Base-by-base conservation (phyloP, 1,140 invertebrate species). In the Cylas formicarius region DNA sequence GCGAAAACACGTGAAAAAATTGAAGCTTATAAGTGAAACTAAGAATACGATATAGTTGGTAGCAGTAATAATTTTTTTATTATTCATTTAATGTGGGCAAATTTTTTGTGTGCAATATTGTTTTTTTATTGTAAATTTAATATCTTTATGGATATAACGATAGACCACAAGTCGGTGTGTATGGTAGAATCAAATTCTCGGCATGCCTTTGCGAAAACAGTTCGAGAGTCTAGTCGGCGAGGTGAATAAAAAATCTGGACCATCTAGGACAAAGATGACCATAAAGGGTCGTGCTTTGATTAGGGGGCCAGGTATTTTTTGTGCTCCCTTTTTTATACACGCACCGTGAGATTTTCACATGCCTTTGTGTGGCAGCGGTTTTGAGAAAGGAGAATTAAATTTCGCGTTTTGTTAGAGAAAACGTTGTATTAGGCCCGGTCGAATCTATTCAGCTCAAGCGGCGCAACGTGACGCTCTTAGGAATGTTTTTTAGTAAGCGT, bases 221-320 rank as follows among this genome's bases (percentile, higher is more conserved):
- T n/a, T n/a, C n/a, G n/a, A n/a, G n/a, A n/a, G n/a, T n/a, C n/a
- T n/a, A n/a, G n/a, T n/a, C n/a, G n/a, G n/a, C n/a, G n/a, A n/a
- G n/a, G n/a, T n/a, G 40, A 42, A 31, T 31, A 46, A 46, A 46
- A 46, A 40, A 45, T 45, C 43, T 45, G 33, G 43, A 45, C 43
- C 34, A 18, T 36, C 42, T 44, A 21, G 36, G 27, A 39, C 27
- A 39, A 46, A 27, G 36, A 32, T 46, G 44, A 46, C 44, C 44
- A 37, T 46, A 46, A 46, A 46, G 44, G 34, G 40, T 31, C 27
- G 9, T n/a, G 27, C n/a, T 40, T 32, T 44, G 42, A 44, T 44
- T 36, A 19, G n/a, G n/a, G 26, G 22, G 42, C 23, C 44, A 46
- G 44, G 44, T 46, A 46, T 46, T 46, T 37, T 44, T 35, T 44